phyloP scores from a whole-genome alignment of 1,140 invertebrate genomes.

The Drosophila watanabei region DNA sequence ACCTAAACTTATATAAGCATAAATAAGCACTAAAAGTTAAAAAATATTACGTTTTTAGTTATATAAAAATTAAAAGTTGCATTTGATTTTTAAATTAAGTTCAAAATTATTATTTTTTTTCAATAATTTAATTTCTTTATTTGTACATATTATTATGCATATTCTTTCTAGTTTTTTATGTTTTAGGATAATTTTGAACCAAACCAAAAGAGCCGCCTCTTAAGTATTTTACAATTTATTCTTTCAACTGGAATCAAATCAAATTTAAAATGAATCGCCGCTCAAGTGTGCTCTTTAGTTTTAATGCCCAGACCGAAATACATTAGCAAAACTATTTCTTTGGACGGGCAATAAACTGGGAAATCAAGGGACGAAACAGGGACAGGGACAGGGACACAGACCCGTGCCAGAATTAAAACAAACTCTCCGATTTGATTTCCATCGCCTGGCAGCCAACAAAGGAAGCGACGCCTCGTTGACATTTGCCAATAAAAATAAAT shows the following conservation, averaged over 20 bases:
- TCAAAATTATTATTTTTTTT: no score
- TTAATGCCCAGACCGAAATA: slow-evolving; percentile 31
- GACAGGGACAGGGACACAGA: background rate
- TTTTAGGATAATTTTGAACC: background rate
- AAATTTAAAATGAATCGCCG: slow-evolving; percentile 21
- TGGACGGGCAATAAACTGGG: slow-evolving; percentile 34
- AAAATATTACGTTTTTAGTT: no score
- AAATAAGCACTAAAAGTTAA: no score
- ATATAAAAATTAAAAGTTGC: background rate
- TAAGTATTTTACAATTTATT: slow-evolving; percentile 1
- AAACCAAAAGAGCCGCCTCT: background rate
- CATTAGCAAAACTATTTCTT: slow-evolving; percentile 60
- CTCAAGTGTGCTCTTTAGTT: slow-evolving; percentile 22
- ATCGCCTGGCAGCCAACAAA: slow-evolving; percentile 52
- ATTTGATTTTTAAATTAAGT: background rate
- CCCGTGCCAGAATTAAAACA: slow-evolving; percentile 55
- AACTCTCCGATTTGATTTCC: slow-evolving; percentile 56
- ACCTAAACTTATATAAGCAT: no score
- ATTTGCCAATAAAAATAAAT: slow-evolving; percentile 83
- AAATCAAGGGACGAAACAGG: background rate
- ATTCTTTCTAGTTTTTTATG: background rate
- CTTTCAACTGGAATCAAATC: slow-evolving; percentile 22
- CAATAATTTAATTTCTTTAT: background rate
- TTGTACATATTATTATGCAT: background rate
- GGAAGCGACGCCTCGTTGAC: slow-evolving; percentile 74